These are phyloP conservation scores for Calycopis cecrops DNA, from an alignment of 1,140 invertebrate genomes.

Conservation along the genomic window DNA sequence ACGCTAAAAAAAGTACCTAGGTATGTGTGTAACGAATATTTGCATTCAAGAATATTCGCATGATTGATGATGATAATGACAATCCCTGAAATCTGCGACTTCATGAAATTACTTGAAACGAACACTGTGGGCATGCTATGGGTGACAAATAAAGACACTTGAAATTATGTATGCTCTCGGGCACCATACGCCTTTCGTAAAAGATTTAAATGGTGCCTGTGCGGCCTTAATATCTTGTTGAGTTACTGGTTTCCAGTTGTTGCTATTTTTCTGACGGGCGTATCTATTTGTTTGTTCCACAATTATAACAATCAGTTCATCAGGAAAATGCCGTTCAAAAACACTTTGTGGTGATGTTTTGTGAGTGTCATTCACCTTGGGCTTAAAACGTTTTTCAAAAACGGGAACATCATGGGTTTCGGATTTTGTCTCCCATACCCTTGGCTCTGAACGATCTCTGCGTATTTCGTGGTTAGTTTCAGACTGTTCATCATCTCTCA, in stretches of 20 bases:
- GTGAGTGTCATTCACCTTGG: conserved; percentile 27
- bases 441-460: conserved; percentile 31
- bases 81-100: too few species aligned
- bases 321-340: conserved; percentile 28
- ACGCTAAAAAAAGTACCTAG: too few species aligned
- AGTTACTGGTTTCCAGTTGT: conserved; percentile 25
- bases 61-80: too few species aligned
- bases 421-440: conserved; percentile 31
- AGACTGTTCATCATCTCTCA: conserved; percentile 26
- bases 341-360: conserved; percentile 32
- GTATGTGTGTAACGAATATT: too few species aligned
- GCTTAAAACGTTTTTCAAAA: conserved; percentile 31
- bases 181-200: conserved; percentile 17
- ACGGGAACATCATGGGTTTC: conserved; percentile 31
- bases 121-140: conserved; percentile 12
- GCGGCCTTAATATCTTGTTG: conserved; percentile 27
- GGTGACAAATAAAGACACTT: conserved; percentile 15
- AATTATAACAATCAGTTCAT: conserved; percentile 28
- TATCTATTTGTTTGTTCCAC: too few species aligned
- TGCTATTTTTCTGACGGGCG: conserved; percentile 28
- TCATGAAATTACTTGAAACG: too few species aligned
- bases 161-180: conserved; percentile 17
- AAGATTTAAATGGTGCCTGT: conserved; percentile 17
- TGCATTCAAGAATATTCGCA: too few species aligned
- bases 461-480: conserved; percentile 31